Evolutionary conservation across 2,113 vertebrate species (phyloP), one percentile per base, ranked within the genome.

Genomic region (Proterorhinus semilunaris): DNA sequence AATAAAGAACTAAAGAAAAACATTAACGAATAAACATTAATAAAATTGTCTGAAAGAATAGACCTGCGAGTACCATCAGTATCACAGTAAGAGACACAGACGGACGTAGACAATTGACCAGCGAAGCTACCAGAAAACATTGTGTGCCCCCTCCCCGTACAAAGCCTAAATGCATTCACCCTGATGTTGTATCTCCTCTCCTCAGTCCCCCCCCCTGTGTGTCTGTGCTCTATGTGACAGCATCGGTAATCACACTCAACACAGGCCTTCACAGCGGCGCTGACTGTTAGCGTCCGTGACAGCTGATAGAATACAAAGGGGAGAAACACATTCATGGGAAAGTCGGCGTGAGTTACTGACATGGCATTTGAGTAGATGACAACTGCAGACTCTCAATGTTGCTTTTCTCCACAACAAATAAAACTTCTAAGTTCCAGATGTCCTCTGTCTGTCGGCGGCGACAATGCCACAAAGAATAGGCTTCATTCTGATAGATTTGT

Each of bases 231-330:
- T 48, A 51, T 51, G 45, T 54, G 71, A 65, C 65, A 48, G 62
- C 21, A 57, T 69, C 51, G 21, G 48, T 66, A 78, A 72, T 74
- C 71, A 71, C 66, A 72, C 61, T 48, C 50, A 16, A 44, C 59
- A 8, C 13, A 52, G 42, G 7, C 52, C 71, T 69, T 66, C 61
- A 76, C 68, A 49, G 58, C 11, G 45, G 68, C 68, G 49, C 27
- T 45, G 69, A 67, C 52, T 36, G 50, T 17, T 59, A 75, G 43
- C 15, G 21, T 49, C 62, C n/a, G 49, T 62, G 80, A 80, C 83
- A 77, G 66, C 61, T 82, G 76, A 83, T 63, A 68, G 83, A 80
- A 83, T 66, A 62, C 57, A 71, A 84, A 82, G 69, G 62, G 44
- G 72, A 74, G 59, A 75, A 69, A 69, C 57, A 51, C 52, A 58